Base-by-base conservation (phyloP, 1,140 invertebrate species). In the Caenorhabditis latens region DNA sequence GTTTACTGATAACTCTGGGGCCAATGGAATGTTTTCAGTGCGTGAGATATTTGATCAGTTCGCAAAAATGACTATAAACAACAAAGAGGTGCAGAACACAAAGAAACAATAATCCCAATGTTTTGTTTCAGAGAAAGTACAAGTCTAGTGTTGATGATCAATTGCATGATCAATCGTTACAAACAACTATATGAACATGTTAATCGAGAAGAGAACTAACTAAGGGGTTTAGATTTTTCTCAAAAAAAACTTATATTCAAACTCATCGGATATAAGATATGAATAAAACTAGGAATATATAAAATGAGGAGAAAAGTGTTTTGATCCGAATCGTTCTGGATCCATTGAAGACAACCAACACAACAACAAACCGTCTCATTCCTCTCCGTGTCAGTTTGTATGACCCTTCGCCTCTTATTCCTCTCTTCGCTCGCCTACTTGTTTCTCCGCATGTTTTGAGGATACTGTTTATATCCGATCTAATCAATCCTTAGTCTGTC, bases 381-480 rank as follows among this genome's bases (percentile, higher is more conserved):
- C 46, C 21, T 79, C n/a, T 48, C 46, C 46, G 71, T 79, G 71
- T 79, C 71, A 79, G 43, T 79, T 48, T 79, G 71, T 79, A 50
- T 79, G 71, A 79, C 71, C 71, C 71, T 79, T 79, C 19, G 21
- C 65, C 71, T n/a, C 46, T 5, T 40, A 8, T 67, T 67, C 9
- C n/a, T 53, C 16, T 21, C 14, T 21, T 46, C 46, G 46, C n/a
- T 79, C 46, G 46, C 46, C 43, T 79, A 79, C 71, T 79, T 79
- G 71, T 79, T 79, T 79, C 71, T 79, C 71, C 43, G 71, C 71
- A 50, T 79, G 71, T 79, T 79, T 79, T 53, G 71, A 79, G 46
- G 71, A 79, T 50, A 79, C 71, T 79, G 71, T 79, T 79, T 79
- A 79, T 79, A 79, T 79, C 71, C 71, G 71, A 79, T 79, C 46